phyloP scores from a whole-genome alignment of 2,113 vertebrate species.

The Theristicus caerulescens region DNA sequence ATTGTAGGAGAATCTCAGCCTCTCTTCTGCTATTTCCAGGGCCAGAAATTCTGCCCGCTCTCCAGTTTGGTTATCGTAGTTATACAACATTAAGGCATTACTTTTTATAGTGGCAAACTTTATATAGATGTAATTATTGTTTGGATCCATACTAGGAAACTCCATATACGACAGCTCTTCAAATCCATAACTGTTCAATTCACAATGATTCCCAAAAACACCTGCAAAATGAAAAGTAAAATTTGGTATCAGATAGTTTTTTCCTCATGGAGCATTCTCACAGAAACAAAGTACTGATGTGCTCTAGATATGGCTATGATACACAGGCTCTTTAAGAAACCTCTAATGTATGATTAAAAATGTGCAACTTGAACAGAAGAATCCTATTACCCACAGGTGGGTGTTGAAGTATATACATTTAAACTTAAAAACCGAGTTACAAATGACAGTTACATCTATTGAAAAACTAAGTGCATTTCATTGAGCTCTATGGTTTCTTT shows the following conservation, averaged over 20 bases:
- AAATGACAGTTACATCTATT: not conserved
- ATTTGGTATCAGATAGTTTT: not conserved
- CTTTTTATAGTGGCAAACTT: conserved; percentile 94
- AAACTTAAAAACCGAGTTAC: not conserved
- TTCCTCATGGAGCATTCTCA: not conserved
- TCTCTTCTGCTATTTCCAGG: conserved; percentile 87
- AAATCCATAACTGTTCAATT: conserved; percentile 96
- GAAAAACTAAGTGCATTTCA: not conserved
- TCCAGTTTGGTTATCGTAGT: conserved; percentile 94
- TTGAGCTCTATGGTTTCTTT: not conserved
- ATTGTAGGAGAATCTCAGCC: conserved; percentile 93
- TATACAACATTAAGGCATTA: conserved; percentile 90
- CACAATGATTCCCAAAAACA: conserved; percentile 97
- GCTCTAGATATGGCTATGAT: not conserved
- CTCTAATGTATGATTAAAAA: not conserved
- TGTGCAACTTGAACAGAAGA: not conserved
- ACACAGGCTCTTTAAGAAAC: not conserved
- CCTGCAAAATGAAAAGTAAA: conserved; percentile 74
- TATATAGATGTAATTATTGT: conserved; percentile 98
- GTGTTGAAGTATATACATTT: not conserved
- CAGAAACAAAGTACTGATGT: not conserved
- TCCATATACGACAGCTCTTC: conserved; percentile 98
- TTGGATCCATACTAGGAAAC: conserved; percentile 95
- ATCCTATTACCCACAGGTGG: not conserved
- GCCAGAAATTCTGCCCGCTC: conserved; percentile 94